A percentile compares a stretch with the other conserved stretches of the same genome.
Evolutionary conservation across 1,140 invertebrate species (phyloP).

Genomic region (Ceratina japonica): DNA sequence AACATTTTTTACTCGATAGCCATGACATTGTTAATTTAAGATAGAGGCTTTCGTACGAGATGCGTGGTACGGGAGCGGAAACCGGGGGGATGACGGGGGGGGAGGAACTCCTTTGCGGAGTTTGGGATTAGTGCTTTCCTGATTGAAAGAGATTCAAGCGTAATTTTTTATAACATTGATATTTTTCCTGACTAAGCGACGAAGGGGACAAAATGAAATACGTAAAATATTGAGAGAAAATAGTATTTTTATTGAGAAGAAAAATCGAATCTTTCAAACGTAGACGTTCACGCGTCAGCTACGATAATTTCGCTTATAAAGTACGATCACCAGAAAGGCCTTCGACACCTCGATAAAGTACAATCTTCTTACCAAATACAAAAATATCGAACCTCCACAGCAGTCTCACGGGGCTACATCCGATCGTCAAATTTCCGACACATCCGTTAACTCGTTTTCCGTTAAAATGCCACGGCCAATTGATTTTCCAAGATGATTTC

Average conservation of each 20-base stretch:
- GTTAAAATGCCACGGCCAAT: too few relatives aligned
- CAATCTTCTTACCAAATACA: constrained; percentile 30
- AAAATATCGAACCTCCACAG: constrained; percentile 5
- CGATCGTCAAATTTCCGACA: too few relatives aligned
- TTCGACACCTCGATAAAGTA: constrained; percentile 32
- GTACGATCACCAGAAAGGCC: constrained; percentile 29
- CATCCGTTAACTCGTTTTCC: neutral
- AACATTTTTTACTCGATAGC: constrained; percentile 28
- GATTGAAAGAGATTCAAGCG: constrained; percentile 6
- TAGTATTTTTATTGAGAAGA: constrained; percentile 28
- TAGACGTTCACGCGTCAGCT: constrained; percentile 20
- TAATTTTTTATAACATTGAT: constrained; percentile 19
- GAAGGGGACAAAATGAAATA: neutral
- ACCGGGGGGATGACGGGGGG: neutral
- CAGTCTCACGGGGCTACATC: neutral
- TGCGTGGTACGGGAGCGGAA: neutral
- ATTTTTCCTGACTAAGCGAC: constrained; percentile 11
- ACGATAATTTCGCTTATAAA: constrained; percentile 18
- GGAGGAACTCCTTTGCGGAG: neutral
- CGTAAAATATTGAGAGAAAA: constrained; percentile 4
- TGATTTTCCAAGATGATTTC: neutral
- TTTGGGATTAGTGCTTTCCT: neutral
- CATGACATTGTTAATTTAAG: constrained; percentile 35
- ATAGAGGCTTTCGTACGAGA: constrained; percentile 11
- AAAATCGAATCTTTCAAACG: constrained; percentile 12